Percentiles rank a stretch among this genome's conserved stretches.
Conservation (phyloP, 2,888 invertebrate species). For the Dromius quadrimaculatus region DNA sequence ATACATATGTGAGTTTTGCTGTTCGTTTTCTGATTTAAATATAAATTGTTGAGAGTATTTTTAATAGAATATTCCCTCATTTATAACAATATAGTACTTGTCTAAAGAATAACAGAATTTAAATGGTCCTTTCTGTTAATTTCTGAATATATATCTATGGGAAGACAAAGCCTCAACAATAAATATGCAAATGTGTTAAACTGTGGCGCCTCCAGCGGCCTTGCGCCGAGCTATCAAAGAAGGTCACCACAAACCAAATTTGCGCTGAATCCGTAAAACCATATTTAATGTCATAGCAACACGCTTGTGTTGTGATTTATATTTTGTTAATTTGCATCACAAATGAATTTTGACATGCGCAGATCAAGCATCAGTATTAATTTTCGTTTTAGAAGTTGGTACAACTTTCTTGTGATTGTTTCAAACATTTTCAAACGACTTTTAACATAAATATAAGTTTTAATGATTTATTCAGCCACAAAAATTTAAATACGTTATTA, state of each 20-base stretch:
- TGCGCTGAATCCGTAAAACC: neutral
- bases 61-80: too few relatives aligned
- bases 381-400: constrained; percentile 11
- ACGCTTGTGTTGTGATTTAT: neutral
- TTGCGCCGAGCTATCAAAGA: neutral
- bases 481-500: too few relatives aligned
- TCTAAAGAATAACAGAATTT: too few relatives aligned
- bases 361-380: neutral
- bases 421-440: constrained; percentile 34
- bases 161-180: neutral
- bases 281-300: constrained; percentile 21
- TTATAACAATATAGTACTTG: too few relatives aligned
- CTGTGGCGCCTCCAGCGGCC: neutral
- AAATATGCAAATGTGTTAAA: neutral
- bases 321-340: neutral
- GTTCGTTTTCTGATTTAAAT: too few relatives aligned
- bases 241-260: neutral
- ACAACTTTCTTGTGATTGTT: constrained; percentile 37
- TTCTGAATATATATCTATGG: too few relatives aligned
- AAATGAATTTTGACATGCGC: too few relatives aligned
- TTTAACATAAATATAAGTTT: constrained; percentile 18
- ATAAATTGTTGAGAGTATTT: too few relatives aligned
- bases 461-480: constrained; percentile 17
- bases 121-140: too few relatives aligned
- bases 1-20: neutral